Base-by-base conservation (phyloP, 2,797 vertebrate genomes). In the Macropodus opercularis region DNA sequence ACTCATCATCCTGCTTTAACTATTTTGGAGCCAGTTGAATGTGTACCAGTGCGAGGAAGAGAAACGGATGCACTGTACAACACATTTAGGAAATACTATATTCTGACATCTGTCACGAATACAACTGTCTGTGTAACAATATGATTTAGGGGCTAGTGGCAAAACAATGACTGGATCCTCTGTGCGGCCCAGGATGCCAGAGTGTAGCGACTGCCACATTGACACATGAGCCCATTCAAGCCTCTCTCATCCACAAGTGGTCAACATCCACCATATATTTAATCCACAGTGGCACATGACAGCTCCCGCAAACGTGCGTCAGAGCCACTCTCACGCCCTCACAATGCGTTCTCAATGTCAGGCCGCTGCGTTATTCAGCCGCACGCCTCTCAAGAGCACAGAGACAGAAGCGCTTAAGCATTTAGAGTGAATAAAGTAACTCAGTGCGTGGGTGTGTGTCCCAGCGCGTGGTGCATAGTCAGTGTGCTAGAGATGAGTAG, bases 401-500 rank as follows among this genome's bases (percentile, higher is more conserved):
- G 50, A 66, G 64, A 74, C 35, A 22, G 56, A 67, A 64, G 63
- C 63, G 29, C 79, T 81, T 81, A 77, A 54, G 79, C 72, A 77
- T 82, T 80, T 77, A 75, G 66, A 79, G 77, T 84, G 85, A 80
- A 86, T 81, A 81, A 83, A 80, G 72, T 57, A 48, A 58, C 43
- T 60, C 46, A 31, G 51, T 40, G 43, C 48, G 52, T 50, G 40
- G 54, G 55, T 61, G 77, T 57, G 61, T 22, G 47, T 66, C 15
- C 8, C 23, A 39, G 58, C 14, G 54, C 43, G 29, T 73, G 76
- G 70, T 75, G 80, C 72, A 79, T 81, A 84, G 77, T 85, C 72
- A 78, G 69, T 35, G 55, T 86, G 85, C 81, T 74, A 64, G 60
- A 81, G 80, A 83, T 80, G 84, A 87, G 85, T 64, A 80, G 85